Base-by-base conservation (phyloP, 2,113 vertebrate genomes). In the Hyla sarda region DNA sequence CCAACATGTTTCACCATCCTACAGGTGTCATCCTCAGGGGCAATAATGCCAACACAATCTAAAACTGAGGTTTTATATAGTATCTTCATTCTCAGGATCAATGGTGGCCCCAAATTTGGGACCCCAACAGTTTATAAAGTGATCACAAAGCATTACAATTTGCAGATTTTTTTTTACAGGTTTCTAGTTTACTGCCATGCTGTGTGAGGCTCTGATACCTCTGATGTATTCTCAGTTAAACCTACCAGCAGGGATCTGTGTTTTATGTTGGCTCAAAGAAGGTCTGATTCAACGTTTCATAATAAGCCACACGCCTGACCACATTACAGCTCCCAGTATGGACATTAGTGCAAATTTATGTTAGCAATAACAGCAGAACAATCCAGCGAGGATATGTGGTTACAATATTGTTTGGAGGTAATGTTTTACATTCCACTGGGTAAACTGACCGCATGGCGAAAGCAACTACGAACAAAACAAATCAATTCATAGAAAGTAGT, bases 271-370 rank as follows among this genome's bases (percentile, higher is more conserved):
- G 45, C 75, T 79, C 47, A 71, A 85, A 60, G 65, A 81, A 62
- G 85, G 78, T 54, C 84, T 73, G 65, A 58, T 81, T 72, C 84
- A 58, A 80, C 74, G 77, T 74, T 82, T 81, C 28, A 87, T 87
- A 87, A 87, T 87, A 81, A 87, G 67, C 77, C 48, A 8, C 25
- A n/a, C 25, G 58, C 50, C 71, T 65, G 85, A 77, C 67, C 48
- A 56, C 56, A 41, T 87, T 87, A 87, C 69, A 10, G 69, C 78
- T 87, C 85, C 85, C 85, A 30, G 52, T 62, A 23, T 50, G 41
- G 52, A 74, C 85, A 87, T 87, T 87, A 87, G 77, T 14, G 54
- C 52, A 87, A 82, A 87, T 87, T 81, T 81, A 87, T 87, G 85
- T 34, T 45, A 23, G 77, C 69, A 87, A 87, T 87, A 87, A 87